Evolutionary conservation across 1,140 invertebrate genomes (phyloP), one percentile per base, ranked within the genome.

Genomic region (Tribolium madens): DNA sequence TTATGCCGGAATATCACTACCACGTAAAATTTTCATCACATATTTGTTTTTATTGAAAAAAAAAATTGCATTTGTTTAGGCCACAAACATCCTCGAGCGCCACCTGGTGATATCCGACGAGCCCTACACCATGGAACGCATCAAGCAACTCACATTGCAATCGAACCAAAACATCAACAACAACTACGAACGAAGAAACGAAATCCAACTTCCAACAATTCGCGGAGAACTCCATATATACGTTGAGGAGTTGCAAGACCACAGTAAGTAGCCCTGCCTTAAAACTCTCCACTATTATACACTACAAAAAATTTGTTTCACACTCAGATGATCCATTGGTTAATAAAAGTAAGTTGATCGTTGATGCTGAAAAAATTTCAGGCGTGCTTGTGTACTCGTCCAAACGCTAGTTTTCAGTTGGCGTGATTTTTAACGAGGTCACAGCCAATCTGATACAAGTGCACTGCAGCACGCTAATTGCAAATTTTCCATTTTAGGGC

Each of bases 1-100:
- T 95, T 80, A 95, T 94, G 91, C 88, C 89, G 48, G 91, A 94
- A 46, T 96, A 90, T 85, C 88, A 90, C 48, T 95, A 96, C 86
- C 93, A 94, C 84, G 95, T 96, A 87, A 92, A 91, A 88, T 50
- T 78, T 71, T n/a, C 15, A 50, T 15, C 17, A 21, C n/a, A n/a
- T n/a, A 72, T 6, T 70, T 50, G 21, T 26, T 26, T 26, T 26
- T 3, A 0, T 26, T 5, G 3, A 26, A 26, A 26, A 26, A 2
- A 26, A 26, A 42, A 18, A 5, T 5, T 60, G 3, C n/a, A 48
- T 72, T 48, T 71, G 6, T 88, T 9, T 82, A 95, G 94, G 91
- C 91, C 0, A 91, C 91, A 75, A 91, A 93, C 85, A 93, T 96
- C 80, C 84, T 96, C 81, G 93, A 96, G 85, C 88, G 94, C 48